These are phyloP conservation scores for Erythrocercus mccallii DNA, from an alignment of 2,113 vertebrate species.

Conservation along the genomic window DNA sequence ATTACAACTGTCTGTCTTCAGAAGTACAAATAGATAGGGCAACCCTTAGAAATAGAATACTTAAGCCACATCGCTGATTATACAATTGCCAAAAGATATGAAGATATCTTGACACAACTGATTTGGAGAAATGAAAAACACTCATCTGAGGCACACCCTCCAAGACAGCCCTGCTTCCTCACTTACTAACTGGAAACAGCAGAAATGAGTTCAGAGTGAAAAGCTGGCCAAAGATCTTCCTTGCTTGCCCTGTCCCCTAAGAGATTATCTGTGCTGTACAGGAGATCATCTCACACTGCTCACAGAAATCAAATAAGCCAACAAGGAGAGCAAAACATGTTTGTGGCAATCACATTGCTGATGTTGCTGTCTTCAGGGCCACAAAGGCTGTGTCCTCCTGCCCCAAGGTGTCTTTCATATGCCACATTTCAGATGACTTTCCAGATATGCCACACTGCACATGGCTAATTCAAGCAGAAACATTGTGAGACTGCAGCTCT, in stretches of 20 bases:
- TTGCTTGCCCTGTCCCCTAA: not conserved
- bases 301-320: not conserved
- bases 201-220: not conserved
- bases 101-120: not conserved
- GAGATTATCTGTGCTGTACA: not conserved
- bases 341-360: not conserved
- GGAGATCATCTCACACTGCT: not conserved
- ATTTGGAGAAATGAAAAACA: constrained; percentile 2
- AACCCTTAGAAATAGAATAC: not conserved
- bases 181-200: not conserved
- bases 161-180: not conserved
- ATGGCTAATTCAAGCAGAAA: not conserved
- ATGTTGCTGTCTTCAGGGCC: not conserved
- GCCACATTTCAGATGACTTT: not conserved
- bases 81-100: not conserved
- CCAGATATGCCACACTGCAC: fast-evolving
- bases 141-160: not conserved
- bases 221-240: not conserved
- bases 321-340: not conserved
- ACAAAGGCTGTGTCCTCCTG: not conserved
- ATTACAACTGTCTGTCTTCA: not conserved
- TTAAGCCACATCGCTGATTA: not conserved
- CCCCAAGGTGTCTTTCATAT: not conserved
- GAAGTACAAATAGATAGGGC: not conserved
- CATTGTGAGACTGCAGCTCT: not conserved